Evolutionary conservation across 1,140 invertebrate species (phyloP), one percentile per base, ranked within the genome.

Genomic region (Anagrus nilaparvatae): DNA sequence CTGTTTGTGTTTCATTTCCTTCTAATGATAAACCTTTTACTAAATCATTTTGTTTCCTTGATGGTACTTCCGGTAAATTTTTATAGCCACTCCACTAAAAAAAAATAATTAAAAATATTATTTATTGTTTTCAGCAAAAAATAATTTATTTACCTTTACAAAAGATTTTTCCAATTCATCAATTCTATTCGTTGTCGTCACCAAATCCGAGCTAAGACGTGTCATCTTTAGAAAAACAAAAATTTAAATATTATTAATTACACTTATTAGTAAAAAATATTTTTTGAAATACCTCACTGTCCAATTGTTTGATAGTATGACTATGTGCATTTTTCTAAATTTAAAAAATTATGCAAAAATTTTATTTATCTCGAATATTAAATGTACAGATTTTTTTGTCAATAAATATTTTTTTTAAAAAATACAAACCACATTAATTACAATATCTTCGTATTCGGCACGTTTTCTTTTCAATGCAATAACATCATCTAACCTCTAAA

Each of bases 391-490:
- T n/a, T n/a, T n/a, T n/a, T n/a, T n/a, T n/a, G n/a, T n/a, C n/a
- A n/a, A 18, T 13, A 10, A 36, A 36, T 24, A 37, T 13, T 36
- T 6, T 10, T 16, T 28, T 8, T 19, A 18, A n/a, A n/a, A n/a
- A n/a, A n/a, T n/a, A 47, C 49, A 3, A 12, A 50, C 49, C 39
- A 45, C 32, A 42, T 50, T 47, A 10, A 42, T 23, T 5, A 47
- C 18, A 7, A 44, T 6, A 23, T 50, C 46, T 33, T 50, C 49
- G 21, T 44, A 47, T n/a, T 47, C 45, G 6, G 19, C 13, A 9
- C 40, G 38, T 27, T 50, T 47, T 25, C 42, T 39, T 24, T 43
- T 47, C 18, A 50, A 9, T 4, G 18, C 18, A 10, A 41, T 34
- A 4, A 50, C 35, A 12, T 45, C 42, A 3, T 50, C 30, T 27